Evolutionary conservation across 2,113 vertebrate species (phyloP).

Genomic region (Ctenodactylus gundi): DNA sequence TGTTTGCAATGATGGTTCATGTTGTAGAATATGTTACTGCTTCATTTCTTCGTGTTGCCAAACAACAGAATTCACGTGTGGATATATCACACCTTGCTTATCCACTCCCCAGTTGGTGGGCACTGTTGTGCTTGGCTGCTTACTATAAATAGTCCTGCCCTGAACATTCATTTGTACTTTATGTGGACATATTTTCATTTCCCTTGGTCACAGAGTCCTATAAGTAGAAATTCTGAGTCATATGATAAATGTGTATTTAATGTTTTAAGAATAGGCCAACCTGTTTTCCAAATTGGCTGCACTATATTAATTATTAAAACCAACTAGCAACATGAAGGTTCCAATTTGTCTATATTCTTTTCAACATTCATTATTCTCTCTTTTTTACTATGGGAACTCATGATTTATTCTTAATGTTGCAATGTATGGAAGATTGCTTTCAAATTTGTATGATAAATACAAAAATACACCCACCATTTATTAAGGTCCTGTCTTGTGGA

Average conservation of each 20-base stretch:
- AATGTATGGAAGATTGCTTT: neutral
- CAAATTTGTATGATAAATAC: neutral
- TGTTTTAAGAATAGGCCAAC: neutral
- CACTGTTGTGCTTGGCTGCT: neutral
- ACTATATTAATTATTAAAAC: neutral
- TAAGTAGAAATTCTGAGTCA: neutral
- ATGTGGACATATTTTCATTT: conserved; percentile 10
- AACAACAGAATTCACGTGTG: neutral
- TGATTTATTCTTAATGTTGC: neutral
- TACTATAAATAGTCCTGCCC: neutral
- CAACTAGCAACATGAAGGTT: neutral
- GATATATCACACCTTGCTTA: neutral
- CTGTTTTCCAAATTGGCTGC: neutral
- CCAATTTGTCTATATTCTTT: neutral
- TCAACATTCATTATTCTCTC: neutral
- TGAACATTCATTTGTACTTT: neutral
- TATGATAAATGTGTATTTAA: neutral
- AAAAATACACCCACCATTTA: neutral
- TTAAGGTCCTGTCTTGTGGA: neutral
- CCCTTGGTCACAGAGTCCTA: neutral
- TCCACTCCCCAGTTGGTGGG: neutral
- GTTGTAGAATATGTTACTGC: neutral
- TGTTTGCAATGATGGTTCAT: neutral
- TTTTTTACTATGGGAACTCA: neutral
- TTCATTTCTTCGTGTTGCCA: neutral